phyloP scores from a whole-genome alignment of 2,888 invertebrate species.

The Brassicogethes aeneus region DNA sequence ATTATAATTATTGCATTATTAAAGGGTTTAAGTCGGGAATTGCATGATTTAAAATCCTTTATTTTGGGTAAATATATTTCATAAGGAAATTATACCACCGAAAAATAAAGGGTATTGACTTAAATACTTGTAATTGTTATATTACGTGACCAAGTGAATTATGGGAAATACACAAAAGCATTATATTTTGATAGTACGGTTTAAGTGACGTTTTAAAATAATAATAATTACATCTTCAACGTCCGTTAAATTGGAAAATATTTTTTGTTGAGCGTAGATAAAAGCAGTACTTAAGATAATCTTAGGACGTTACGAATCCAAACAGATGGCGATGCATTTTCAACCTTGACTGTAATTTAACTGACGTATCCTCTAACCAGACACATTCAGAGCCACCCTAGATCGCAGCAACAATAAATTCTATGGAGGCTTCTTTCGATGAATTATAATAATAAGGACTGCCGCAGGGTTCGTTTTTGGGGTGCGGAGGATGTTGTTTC shows the following conservation, averaged over 20 bases:
- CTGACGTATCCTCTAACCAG: not conserved
- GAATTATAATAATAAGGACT: not conserved
- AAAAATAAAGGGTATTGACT: no score
- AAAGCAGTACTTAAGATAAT: not conserved
- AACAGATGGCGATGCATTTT: not conserved
- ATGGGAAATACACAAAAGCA: not conserved
- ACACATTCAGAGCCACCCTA: not conserved
- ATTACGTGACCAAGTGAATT: not conserved
- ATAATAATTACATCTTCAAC: not conserved
- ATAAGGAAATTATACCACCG: no score
- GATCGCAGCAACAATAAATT: not conserved
- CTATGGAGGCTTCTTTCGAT: not conserved
- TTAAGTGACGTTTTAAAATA: not conserved
- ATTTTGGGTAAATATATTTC: no score
- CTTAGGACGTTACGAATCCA: not conserved
- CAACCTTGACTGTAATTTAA: not conserved
- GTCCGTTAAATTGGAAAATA: not conserved
- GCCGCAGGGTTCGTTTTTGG: not conserved
- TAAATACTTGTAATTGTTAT: not conserved
- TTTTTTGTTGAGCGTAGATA: not conserved
- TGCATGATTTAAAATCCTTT: no score
- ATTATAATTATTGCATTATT: no score
- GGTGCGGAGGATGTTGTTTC: not conserved
- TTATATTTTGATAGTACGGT: not conserved
- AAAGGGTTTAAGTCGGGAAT: no score